Percentiles rank a stretch among this genome's conserved stretches.
Conservation (phyloP, 2,888 invertebrate species). For the Lasiommata megera region DNA sequence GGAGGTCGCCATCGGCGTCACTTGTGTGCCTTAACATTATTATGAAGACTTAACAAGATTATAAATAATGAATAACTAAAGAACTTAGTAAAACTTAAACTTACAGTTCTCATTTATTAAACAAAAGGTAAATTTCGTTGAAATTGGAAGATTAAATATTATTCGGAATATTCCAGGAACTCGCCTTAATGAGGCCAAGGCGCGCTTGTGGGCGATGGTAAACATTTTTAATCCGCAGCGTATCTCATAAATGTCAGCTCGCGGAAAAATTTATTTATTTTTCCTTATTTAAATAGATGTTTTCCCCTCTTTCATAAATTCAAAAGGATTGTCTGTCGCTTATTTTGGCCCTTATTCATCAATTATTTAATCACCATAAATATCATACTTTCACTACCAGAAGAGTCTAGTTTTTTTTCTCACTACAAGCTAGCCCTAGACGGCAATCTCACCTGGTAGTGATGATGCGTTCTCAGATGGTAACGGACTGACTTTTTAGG, state of each 20-base stretch:
- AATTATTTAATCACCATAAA: no score
- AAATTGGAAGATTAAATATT: constrained; percentile 73
- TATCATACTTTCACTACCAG: no score
- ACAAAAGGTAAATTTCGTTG: constrained; percentile 59
- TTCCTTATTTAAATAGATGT: constrained; percentile 42
- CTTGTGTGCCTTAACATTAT: not conserved
- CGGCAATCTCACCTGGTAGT: no score
- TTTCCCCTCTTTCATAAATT: not conserved
- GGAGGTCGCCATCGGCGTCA: no score
- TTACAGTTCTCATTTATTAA: constrained; percentile 30
- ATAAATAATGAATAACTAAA: not conserved
- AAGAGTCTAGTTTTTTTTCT: no score
- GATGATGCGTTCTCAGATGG: no score
- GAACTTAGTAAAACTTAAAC: not conserved
- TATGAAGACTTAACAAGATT: not conserved
- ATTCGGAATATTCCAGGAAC: constrained; percentile 69
- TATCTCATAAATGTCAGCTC: constrained; percentile 74
- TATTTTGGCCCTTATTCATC: no score
- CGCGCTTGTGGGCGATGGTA: constrained; percentile 67
- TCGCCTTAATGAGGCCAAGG: constrained; percentile 66
- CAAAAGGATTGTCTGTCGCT: not conserved
- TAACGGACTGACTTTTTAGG: no score
- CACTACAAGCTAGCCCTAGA: no score
- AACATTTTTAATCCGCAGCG: constrained; percentile 76
- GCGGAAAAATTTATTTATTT: constrained; percentile 69